Conservation (phyloP, 2,888 invertebrate genomes). For the Kuschelorhynchus macadamiae region DNA sequence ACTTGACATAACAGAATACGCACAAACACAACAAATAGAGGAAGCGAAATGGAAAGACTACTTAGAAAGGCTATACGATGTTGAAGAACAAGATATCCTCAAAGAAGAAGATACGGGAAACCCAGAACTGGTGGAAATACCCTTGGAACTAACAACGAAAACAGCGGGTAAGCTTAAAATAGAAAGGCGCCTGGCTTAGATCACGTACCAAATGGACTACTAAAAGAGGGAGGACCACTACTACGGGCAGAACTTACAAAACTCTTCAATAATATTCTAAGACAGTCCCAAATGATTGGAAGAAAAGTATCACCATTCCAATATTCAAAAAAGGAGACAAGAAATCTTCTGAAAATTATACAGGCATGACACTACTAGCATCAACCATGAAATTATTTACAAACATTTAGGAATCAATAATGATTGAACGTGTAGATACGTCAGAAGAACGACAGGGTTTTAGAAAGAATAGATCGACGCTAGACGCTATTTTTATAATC, state of each 20-base stretch:
- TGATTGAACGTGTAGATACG: background rate
- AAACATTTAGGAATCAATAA: background rate
- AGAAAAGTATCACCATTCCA: too few relatives aligned
- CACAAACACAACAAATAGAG: background rate
- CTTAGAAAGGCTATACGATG: background rate
- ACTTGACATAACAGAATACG: background rate
- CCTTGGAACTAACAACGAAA: too few relatives aligned
- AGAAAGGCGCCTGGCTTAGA: too few relatives aligned
- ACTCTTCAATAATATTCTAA: too few relatives aligned
- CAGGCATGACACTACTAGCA: background rate
- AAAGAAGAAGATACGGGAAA: too few relatives aligned
- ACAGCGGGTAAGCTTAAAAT: too few relatives aligned
- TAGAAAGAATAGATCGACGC: background rate
- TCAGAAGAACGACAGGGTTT: conserved; percentile 7
- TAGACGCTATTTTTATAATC: conserved; percentile 2
- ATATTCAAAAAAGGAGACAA: background rate
- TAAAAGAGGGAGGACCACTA: too few relatives aligned
- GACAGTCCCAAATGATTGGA: too few relatives aligned
- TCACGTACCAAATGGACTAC: too few relatives aligned
- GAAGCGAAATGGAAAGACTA: background rate
- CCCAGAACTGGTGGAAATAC: too few relatives aligned
- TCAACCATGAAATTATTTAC: background rate
- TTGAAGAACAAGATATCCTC: too few relatives aligned
- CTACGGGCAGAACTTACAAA: too few relatives aligned
- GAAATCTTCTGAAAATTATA: conserved; percentile 1